phyloP scores from a whole-genome alignment of 2,797 vertebrate genomes.

The Bucorvus abyssinicus region DNA sequence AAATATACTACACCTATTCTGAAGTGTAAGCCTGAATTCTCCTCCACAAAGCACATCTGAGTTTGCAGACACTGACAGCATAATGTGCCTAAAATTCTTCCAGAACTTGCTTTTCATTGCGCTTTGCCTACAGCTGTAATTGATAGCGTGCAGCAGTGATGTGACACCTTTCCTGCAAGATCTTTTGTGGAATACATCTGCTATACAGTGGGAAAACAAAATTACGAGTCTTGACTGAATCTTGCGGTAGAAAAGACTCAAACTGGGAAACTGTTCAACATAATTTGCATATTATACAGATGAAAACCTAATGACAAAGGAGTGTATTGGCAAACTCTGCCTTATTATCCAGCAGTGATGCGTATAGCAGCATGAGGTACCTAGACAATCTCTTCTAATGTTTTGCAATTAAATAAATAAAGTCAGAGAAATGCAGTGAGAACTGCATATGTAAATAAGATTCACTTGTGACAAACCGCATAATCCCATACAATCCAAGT shows the following conservation, averaged over 20 bases:
- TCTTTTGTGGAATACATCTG: slow-evolving; percentile 67
- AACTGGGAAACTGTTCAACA: slow-evolving; percentile 60
- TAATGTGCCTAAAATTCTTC: slow-evolving; percentile 21
- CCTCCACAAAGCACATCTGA: neutral
- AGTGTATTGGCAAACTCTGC: slow-evolving; percentile 65
- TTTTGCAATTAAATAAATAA: slow-evolving; percentile 66
- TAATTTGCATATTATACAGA: slow-evolving; percentile 76
- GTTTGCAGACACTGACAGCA: neutral
- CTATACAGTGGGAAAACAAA: slow-evolving; percentile 63
- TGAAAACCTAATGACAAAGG: slow-evolving; percentile 74
- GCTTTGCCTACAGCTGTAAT: slow-evolving; percentile 44
- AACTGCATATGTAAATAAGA: slow-evolving; percentile 45
- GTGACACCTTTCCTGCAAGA: slow-evolving; percentile 56
- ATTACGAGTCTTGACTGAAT: slow-evolving; percentile 64
- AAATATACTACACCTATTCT: neutral
- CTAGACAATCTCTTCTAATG: slow-evolving; percentile 60
- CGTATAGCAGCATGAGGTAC: slow-evolving; percentile 52
- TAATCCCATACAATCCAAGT: slow-evolving; percentile 3
- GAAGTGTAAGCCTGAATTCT: neutral
- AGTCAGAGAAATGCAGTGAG: slow-evolving; percentile 27
- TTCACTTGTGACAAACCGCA: neutral
- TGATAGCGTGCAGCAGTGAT: neutral
- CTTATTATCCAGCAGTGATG: slow-evolving; percentile 63
- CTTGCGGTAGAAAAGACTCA: slow-evolving; percentile 57
- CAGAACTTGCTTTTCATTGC: slow-evolving; percentile 34